Evolutionary conservation across 2,888 invertebrate genomes (phyloP), one percentile per base, ranked within the genome.

Genomic region (Phorcus lineatus): DNA sequence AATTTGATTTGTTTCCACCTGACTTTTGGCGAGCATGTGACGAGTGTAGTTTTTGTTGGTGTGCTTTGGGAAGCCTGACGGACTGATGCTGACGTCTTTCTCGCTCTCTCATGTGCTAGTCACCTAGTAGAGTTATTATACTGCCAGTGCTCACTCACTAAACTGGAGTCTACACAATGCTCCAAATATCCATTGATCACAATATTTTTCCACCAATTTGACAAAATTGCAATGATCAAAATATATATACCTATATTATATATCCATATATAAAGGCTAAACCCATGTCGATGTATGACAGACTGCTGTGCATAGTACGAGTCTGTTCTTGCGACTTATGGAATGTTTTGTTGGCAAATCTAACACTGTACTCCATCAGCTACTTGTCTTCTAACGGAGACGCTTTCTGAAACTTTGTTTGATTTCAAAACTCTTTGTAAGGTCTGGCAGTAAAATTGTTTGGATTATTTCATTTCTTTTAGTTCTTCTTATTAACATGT

Each of bases 331-430:
- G 13, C 47, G 47, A 47, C 36, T 47, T 11, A 6, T 47, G 47
- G 47, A 47, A 47, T 47, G 47, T 47, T 47, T 47, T 47, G 47
- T 47, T 70, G 70, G 70, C 36, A 31, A 19, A 17, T 36, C 36
- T 70, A 70, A 70, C 70, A 70, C 70, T 70, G 70, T 70, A 70
- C 70, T 70, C 70, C 70, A 70, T 70, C 70, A 70, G n/a, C 19
- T 31, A 55, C n/a, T 67, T 40, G 70, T 36, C 19, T 70, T 40
- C n/a, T 70, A 19, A 16, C 36, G 40, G 36, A 28, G 36, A 36
- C 70, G 28, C 57, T 57, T 57, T 57, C 57, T 11, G 57, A 57
- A 57, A 57, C 57, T 11, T 22, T 57, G 13, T 22, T 57, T 19
- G 24, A 19, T 22, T 22, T 19, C 57, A 22, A 57, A 57, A 57